Evolutionary conservation across 2,888 invertebrate species (phyloP).

Genomic region (Auanema freiburgensis): DNA sequence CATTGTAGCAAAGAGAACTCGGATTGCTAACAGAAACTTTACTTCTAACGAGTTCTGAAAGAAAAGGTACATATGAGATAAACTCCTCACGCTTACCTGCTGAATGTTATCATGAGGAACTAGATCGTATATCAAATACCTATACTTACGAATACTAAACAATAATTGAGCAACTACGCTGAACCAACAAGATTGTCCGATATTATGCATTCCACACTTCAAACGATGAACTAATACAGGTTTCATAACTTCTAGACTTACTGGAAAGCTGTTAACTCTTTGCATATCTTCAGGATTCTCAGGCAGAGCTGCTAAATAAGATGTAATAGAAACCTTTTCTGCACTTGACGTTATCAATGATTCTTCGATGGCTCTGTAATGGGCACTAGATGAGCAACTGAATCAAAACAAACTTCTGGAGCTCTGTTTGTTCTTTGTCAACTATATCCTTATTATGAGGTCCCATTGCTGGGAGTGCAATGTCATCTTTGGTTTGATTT

Average conservation of each 20-base stretch:
- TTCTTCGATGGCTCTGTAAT: conserved; percentile 18
- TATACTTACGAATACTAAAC: conserved; percentile 18
- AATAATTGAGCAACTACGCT: conserved; percentile 30
- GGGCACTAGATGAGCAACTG: no score
- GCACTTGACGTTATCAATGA: conserved; percentile 10
- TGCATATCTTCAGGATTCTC: conserved; percentile 19
- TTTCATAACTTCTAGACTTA: not conserved
- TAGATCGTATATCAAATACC: conserved; percentile 11
- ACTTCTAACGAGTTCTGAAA: conserved; percentile 9
- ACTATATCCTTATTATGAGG: not conserved
- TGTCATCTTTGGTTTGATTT: conserved; percentile 2
- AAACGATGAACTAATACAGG: not conserved
- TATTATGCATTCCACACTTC: conserved; percentile 30
- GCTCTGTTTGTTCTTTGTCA: conserved; percentile 14
- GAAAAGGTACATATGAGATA: not conserved
- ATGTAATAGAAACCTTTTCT: not conserved
- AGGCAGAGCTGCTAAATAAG: conserved; percentile 7
- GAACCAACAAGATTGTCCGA: conserved; percentile 45
- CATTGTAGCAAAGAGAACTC: conserved; percentile 25
- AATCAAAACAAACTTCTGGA: conserved; percentile 10
- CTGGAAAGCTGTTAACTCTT: conserved; percentile 2
- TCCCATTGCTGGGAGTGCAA: conserved; percentile 3
- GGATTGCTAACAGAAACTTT: conserved; percentile 18
- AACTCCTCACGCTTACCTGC: not conserved
- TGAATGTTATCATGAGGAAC: not conserved